A percentile compares a stretch with the other conserved stretches of the same genome.
phyloP scores from a whole-genome alignment of 2,797 vertebrate species.

The Tolypeutes matacus region DNA sequence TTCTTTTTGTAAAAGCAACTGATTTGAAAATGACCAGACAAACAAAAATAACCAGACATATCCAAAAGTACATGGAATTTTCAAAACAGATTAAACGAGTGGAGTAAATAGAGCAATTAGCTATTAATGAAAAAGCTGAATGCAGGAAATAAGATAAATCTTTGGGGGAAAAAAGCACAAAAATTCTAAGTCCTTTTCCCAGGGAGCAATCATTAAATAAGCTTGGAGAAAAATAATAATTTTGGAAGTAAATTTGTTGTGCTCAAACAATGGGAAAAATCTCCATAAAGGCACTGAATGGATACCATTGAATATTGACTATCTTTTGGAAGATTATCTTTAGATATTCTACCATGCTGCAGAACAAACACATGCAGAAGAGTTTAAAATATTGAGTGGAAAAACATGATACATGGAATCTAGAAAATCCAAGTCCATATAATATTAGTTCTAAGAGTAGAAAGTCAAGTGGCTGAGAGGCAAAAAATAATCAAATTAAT shows the following conservation, averaged over 20 bases:
- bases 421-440: not conserved
- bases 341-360: not conserved
- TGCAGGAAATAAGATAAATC: not conserved
- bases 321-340: not conserved
- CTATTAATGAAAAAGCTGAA: not conserved
- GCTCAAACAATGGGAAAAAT: not conserved
- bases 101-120: not conserved
- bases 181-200: not conserved
- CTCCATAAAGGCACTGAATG: not conserved
- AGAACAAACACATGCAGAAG: not conserved
- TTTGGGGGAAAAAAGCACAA: not conserved
- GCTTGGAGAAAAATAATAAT: not conserved
- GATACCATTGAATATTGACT: not conserved
- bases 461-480: not conserved
- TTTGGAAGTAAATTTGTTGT: not conserved
- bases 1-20: not conserved
- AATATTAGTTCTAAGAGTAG: not conserved
- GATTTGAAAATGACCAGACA: not conserved
- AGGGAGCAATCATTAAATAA: not conserved
- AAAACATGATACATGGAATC: not conserved
- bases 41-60: not conserved
- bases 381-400: not conserved
- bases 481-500: not conserved
- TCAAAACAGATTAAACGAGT: not conserved
- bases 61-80: not conserved